Conservation (phyloP, 2,797 vertebrate genomes). For the Enteromius anoplus region DNA sequence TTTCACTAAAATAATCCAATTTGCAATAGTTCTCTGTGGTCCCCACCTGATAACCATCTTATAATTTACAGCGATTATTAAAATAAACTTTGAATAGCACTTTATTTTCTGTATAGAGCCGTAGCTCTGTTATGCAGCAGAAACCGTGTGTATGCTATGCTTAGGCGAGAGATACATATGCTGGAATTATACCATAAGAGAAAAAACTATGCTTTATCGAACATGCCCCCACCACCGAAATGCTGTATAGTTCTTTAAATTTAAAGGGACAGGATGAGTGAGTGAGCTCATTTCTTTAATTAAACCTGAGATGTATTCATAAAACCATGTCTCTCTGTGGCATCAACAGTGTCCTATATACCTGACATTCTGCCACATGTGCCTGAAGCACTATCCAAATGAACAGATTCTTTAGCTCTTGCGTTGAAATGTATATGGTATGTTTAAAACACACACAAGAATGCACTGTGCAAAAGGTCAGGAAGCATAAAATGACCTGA, state of each 20-base stretch:
- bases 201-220: background rate
- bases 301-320: slow-evolving; percentile 14
- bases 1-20: background rate
- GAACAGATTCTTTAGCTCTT: slow-evolving; percentile 40
- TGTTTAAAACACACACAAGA: background rate
- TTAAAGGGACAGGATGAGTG: too few relatives aligned
- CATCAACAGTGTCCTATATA: slow-evolving; percentile 52
- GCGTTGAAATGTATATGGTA: slow-evolving; percentile 14
- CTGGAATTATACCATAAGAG: slow-evolving; percentile 8
- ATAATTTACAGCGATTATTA: background rate
- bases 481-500: background rate
- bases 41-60: background rate
- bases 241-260: background rate
- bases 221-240: slow-evolving; percentile 6
- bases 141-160: background rate
- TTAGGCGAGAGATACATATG: background rate
- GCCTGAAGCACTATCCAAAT: slow-evolving; percentile 48
- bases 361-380: slow-evolving; percentile 48
- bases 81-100: background rate
- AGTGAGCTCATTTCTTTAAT: slow-evolving; percentile 5
- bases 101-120: background rate
- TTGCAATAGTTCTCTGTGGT: background rate
- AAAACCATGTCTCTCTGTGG: slow-evolving; percentile 18
- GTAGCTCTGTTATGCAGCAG: background rate
- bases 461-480: slow-evolving; percentile 6